Conservation (phyloP, 2,797 vertebrate genomes). For the Clamator glandarius region DNA sequence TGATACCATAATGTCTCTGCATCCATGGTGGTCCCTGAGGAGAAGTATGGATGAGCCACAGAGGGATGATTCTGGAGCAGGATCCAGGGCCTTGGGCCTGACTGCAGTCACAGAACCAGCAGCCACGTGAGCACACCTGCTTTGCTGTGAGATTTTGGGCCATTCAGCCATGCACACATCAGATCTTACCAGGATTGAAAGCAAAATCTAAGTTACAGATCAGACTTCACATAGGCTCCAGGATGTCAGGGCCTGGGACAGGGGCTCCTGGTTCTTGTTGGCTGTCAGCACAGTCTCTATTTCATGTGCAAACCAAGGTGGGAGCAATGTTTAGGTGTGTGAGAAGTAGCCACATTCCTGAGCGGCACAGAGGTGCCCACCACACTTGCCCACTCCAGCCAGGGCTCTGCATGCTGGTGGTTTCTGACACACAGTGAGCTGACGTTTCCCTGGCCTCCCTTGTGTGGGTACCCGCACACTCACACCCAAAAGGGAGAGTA, state of each 20-base stretch:
- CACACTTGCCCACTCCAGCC: rapidly evolving
- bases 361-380: rapidly evolving
- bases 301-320: neutral
- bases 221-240: neutral
- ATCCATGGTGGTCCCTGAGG: neutral
- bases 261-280: neutral
- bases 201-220: neutral
- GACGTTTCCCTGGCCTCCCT: neutral
- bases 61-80: neutral
- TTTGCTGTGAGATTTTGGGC: neutral
- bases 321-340: neutral
- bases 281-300: neutral
- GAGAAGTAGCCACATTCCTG: neutral
- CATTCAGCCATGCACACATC: neutral
- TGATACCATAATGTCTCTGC: neutral
- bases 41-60: rapidly evolving
- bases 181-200: neutral
- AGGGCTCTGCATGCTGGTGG: rapidly evolving
- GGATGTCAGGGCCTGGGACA: rapidly evolving
- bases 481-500: neutral
- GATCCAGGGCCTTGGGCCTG: neutral
- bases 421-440: neutral
- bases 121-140: neutral
- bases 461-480: rapidly evolving
- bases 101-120: neutral